Evolutionary conservation across 2,888 invertebrate species (phyloP), one percentile per base, ranked within the genome.

Genomic region (Orchestes rusci): DNA sequence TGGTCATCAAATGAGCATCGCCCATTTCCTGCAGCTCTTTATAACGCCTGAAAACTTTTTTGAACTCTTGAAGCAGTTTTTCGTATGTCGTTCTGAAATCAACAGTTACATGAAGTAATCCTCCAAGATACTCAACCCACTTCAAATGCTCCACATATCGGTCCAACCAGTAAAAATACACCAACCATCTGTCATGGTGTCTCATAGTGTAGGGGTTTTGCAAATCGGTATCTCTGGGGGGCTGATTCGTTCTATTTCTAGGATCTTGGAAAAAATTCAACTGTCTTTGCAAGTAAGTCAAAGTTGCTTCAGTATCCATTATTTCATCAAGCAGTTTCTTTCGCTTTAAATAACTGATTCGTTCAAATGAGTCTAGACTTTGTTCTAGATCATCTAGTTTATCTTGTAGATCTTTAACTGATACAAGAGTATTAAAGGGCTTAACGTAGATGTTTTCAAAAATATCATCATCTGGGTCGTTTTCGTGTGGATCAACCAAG

Each of bases 1-100:
- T 58, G 44, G 67, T 70, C 58, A 79, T 71, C 28, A 74, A 66
- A 53, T 75, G 71, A 4, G 74, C 71, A 51, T 82, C 79, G 34
- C 74, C 73, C 3, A 79, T 69, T 1, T 72, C 72, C 1, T 70
- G 69, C 18, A 76, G 62, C 43, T 77, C 77, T 8, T 71, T 71
- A 31, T 74, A 61, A 46, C 75, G 38, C 37, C 50, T 43, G 48
- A 51, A 60, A 5, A 48, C 39, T 12, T 28, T 31, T 16, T 50
- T 53, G 55, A 62, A 65, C 8, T 47, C n/a, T n/a, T n/a, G n/a
- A n/a, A n/a, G n/a, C n/a, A n/a, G n/a, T n/a, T n/a, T n/a, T n/a
- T n/a, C n/a, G n/a, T n/a, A n/a, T n/a, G n/a, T n/a, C n/a, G n/a
- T n/a, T n/a, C n/a, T n/a, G n/a, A n/a, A n/a, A n/a, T n/a, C n/a